These are phyloP conservation scores for Himalopsyche kuldschensis DNA, from an alignment of 2,888 invertebrate species.

Conservation along the genomic window DNA sequence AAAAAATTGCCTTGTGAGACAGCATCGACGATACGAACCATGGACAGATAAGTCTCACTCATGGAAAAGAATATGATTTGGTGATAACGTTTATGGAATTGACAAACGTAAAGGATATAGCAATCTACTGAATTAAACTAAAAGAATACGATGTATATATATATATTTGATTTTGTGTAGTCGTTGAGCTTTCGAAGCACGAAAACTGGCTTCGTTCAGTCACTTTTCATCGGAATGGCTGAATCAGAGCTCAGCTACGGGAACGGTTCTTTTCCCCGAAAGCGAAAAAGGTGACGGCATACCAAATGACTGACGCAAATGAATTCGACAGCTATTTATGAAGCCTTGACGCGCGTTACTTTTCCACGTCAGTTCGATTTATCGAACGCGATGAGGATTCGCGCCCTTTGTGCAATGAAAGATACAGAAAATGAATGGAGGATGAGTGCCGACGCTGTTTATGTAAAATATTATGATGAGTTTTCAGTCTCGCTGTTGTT, in stretches of 20 bases:
- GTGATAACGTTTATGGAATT: no score
- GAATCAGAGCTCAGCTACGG: neutral
- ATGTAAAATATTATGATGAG: neutral
- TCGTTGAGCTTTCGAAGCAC: neutral
- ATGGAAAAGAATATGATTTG: no score
- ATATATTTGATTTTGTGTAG: no score
- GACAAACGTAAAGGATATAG: no score
- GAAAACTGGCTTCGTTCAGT: neutral
- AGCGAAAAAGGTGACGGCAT: constrained; percentile 19
- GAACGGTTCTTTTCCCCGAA: neutral
- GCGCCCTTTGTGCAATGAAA: neutral
- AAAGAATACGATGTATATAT: no score
- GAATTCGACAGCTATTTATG: constrained; percentile 31
- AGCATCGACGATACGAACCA: no score
- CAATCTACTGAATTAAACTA: no score
- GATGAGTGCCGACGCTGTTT: neutral
- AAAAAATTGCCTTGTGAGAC: no score
- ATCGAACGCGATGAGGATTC: constrained; percentile 5
- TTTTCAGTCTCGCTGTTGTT: neutral
- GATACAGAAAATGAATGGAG: neutral
- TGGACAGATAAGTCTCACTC: no score
- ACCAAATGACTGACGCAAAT: constrained; percentile 24
- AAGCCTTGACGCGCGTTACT: constrained; percentile 6
- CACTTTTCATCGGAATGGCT: neutral
- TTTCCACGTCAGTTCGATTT: constrained; percentile 6